Evolutionary conservation across 1,140 invertebrate species (phyloP).

Genomic region (Brachionus calyciflorus): DNA sequence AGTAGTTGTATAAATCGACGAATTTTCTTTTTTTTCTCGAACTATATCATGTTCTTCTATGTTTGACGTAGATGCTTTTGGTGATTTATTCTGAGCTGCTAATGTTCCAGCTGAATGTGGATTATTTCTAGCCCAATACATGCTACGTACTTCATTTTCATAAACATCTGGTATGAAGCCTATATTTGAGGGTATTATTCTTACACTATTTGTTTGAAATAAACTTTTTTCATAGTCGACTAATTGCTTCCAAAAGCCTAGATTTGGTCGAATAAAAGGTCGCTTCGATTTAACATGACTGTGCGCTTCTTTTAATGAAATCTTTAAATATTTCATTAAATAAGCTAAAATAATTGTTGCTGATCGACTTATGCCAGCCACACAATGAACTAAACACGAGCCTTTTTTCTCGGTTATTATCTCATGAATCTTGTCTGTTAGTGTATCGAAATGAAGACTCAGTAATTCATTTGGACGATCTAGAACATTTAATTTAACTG

Average conservation of each 20-base stretch:
- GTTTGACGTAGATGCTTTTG: neutral
- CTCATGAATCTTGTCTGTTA: slow-evolving; percentile 39
- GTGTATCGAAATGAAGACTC: neutral
- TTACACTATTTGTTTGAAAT: slow-evolving; percentile 56
- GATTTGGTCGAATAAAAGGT: slow-evolving; percentile 70
- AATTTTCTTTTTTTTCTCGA: neutral
- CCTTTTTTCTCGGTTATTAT: neutral
- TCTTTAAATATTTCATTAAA: slow-evolving; percentile 39
- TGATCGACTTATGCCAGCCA: slow-evolving; percentile 34
- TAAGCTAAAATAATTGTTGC: slow-evolving; percentile 42
- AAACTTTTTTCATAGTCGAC: slow-evolving; percentile 71
- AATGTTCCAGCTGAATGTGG: neutral
- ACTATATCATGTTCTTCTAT: neutral
- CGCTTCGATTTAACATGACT: slow-evolving; percentile 33
- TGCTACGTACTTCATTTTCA: slow-evolving; percentile 23
- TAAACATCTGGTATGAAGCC: slow-evolving; percentile 51
- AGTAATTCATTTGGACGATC: slow-evolving; percentile 11
- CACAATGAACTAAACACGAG: slow-evolving; percentile 42
- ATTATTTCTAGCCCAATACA: slow-evolving; percentile 3
- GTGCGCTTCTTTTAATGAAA: slow-evolving; percentile 28
- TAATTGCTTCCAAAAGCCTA: slow-evolving; percentile 83
- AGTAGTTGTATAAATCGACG: slow-evolving; percentile 2
- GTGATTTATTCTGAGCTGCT: neutral
- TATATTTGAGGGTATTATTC: slow-evolving; percentile 53
- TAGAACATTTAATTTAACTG: slow-evolving; percentile 17